Base-by-base conservation (phyloP, 2,113 vertebrate species). In the Mastomys natalensis region DNA sequence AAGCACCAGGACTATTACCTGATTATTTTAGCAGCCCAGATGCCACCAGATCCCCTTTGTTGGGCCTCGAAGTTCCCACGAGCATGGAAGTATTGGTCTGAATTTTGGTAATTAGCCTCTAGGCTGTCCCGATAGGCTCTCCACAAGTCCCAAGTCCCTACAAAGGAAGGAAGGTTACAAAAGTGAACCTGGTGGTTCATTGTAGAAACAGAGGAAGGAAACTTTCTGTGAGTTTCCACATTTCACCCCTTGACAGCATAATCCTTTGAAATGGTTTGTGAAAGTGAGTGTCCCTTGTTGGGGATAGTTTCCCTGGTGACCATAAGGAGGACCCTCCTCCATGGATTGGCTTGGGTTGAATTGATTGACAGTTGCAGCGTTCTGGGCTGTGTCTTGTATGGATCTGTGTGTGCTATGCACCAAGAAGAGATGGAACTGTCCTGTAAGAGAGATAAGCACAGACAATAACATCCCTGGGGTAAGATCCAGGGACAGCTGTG, bases 81-180 rank as follows among this genome's bases (percentile, higher is more conserved):
- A 4, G 95, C 91, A 1, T 60, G 62, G 66, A 97, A 96, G 73
- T 97, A 97, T 76, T 70, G 95, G 68, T 87, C 89, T 48, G 93
- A 68, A 4, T 87, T 58, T 72, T 51, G 72, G 43, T 60, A 40
- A 26, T 74, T 88, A 60, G 93, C 95, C 40, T 80, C n/a, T 84
- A 5, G 24, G 55, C 85, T 72, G 40, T 97, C 68, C 17, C 16
- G n/a, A 6, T 94, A 97, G 58, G 96, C 95, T 82, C 70, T 86
- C 11, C 13, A 80, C 91, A 97, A 76, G 51, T 97, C 95, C 68
- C 78, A n/a, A 34, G 72, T 19, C 15, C 93, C 93, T 97, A 37
- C 16, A 53, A 66, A 64, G n/a, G 16, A 78, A 53, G 34, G 22
- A 84, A 55, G 48, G 34, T 9, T 10, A n/a, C 40, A 66, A 43